phyloP scores from a whole-genome alignment of 2,888 invertebrate species.

The Nemapogon koenigi region DNA sequence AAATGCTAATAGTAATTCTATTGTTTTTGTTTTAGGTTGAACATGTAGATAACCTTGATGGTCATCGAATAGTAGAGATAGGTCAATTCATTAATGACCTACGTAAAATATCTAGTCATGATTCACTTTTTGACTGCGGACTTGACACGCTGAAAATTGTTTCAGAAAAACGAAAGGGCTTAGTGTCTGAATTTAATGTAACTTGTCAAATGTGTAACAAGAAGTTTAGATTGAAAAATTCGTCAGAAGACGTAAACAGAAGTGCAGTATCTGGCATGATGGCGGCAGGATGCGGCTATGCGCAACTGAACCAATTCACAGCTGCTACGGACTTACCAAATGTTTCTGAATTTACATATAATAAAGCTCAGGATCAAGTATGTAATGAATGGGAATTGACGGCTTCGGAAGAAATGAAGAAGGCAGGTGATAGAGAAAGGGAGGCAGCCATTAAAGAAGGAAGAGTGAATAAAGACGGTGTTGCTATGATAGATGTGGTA shows the following conservation, averaged over 20 bases:
- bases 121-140: neutral
- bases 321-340: neutral
- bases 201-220: neutral
- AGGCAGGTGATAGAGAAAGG: constrained; percentile 1
- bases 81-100: no score
- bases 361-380: no score
- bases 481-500: no score
- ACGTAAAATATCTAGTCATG: neutral
- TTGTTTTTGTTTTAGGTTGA: no score
- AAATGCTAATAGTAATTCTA: no score
- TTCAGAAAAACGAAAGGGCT: neutral
- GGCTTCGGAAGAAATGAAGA: constrained; percentile 1
- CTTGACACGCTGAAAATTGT: neutral
- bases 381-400: neutral
- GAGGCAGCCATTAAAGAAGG: constrained; percentile 2
- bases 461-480: neutral
- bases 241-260: neutral
- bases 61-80: no score
- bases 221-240: neutral
- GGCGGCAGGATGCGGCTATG: neutral
- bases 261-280: neutral
- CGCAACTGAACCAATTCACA: neutral
- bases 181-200: neutral
- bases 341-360: neutral
- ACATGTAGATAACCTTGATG: no score